Percentiles rank a stretch among this genome's conserved stretches.
These are phyloP conservation scores for Clostera curtula DNA, from an alignment of 2,888 invertebrate species.

Conservation along the genomic window DNA sequence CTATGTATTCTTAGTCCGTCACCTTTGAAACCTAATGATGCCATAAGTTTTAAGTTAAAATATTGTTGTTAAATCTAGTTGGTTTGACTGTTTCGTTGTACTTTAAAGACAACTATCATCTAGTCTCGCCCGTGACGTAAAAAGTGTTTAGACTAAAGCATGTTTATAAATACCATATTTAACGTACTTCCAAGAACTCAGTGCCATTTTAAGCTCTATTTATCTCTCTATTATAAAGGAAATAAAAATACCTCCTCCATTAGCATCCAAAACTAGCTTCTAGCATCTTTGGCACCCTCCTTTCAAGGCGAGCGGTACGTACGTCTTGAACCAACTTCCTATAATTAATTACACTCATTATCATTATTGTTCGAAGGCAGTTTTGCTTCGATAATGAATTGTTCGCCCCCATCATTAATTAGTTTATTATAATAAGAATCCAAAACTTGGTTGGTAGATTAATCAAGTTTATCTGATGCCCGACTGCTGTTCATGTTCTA, in stretches of 20 bases:
- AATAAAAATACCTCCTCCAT: slow-evolving; percentile 29
- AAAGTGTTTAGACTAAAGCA: too few species aligned
- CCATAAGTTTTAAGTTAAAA: too few species aligned
- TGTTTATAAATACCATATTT: too few species aligned
- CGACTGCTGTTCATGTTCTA: slow-evolving; percentile 40
- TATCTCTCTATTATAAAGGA: too few species aligned
- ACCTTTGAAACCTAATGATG: too few species aligned
- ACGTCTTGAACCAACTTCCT: slow-evolving; percentile 71
- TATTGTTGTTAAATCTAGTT: too few species aligned
- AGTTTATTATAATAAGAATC: slow-evolving; percentile 73
- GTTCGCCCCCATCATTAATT: slow-evolving; percentile 73
- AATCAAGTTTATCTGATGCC: slow-evolving; percentile 71
- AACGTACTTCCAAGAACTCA: too few species aligned
- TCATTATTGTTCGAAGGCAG: slow-evolving; percentile 75
- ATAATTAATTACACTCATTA: slow-evolving; percentile 75
- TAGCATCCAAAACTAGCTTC: slow-evolving; percentile 15
- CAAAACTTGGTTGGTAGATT: slow-evolving; percentile 64
- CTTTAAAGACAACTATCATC: too few species aligned
- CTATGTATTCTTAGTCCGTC: too few species aligned
- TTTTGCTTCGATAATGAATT: slow-evolving; percentile 75
- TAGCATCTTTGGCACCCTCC: slow-evolving; percentile 24
- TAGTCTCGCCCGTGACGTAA: too few species aligned
- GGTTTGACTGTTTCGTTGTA: too few species aligned
- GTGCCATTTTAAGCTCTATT: too few species aligned
- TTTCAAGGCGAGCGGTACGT: slow-evolving; percentile 49